phyloP scores from a whole-genome alignment of 2,113 vertebrate species.

The Elgaria multicarinata region DNA sequence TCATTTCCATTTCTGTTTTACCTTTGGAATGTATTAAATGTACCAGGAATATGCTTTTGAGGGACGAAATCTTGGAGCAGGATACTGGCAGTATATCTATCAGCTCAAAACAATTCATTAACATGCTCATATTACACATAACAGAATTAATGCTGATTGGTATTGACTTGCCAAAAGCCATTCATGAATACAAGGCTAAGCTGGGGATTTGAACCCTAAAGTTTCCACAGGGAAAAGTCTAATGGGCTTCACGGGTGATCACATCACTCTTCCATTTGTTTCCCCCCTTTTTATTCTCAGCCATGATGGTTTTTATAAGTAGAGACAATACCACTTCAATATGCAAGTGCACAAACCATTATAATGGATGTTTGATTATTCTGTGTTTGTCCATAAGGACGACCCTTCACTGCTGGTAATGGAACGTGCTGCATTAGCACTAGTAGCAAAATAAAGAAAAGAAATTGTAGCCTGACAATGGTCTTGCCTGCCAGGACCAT shows the following conservation, averaged over 20 bases:
- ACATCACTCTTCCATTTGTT: background rate
- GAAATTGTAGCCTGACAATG: background rate
- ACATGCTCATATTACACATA: background rate
- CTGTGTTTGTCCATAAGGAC: background rate
- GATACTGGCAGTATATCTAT: background rate
- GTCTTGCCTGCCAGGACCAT: background rate
- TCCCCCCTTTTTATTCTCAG: background rate
- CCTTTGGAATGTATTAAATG: background rate
- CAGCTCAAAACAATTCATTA: background rate
- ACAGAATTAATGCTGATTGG: background rate
- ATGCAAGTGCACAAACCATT: background rate
- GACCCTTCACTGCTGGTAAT: background rate
- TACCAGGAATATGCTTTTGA: background rate
- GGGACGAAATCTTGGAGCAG: background rate
- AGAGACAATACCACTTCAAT: background rate
- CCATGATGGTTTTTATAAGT: background rate
- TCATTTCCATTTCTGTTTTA: conserved; percentile 1
- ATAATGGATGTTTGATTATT: background rate
- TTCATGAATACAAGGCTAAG: background rate
- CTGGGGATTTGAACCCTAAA: background rate
- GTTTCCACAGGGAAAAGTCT: background rate
- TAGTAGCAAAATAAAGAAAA: background rate
- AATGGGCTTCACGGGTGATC: background rate
- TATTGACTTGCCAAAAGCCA: background rate
- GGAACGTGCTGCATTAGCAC: background rate